Conservation (phyloP, 2,113 vertebrate species). For the Psephotus haematonotus region DNA sequence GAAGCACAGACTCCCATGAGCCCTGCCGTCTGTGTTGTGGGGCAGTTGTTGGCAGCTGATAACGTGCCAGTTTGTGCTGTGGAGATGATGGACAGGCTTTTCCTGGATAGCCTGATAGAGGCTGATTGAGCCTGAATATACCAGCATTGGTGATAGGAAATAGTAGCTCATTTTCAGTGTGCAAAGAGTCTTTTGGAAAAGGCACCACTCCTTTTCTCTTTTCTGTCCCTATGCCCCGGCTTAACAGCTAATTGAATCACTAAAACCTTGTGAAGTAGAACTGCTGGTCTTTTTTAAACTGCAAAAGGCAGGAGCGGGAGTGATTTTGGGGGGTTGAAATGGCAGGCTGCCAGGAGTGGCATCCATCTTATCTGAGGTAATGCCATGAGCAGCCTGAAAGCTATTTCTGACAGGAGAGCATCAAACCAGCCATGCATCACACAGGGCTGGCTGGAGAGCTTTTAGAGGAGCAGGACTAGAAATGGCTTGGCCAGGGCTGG, state of each 20-base stretch:
- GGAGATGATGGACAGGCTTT: background rate
- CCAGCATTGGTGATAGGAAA: background rate
- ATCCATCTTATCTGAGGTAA: background rate
- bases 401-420: background rate
- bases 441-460: background rate
- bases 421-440: background rate
- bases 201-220: background rate
- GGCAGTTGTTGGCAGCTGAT: background rate
- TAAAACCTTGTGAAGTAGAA: background rate
- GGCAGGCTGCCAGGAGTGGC: background rate
- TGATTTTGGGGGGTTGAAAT: background rate
- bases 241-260: background rate
- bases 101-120: background rate
- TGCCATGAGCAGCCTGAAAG: background rate
- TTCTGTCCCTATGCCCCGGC: background rate
- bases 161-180: background rate
- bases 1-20: background rate
- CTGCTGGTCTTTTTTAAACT: background rate
- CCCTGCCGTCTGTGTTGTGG: background rate
- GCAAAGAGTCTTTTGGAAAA: background rate
- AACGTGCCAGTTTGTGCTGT: background rate
- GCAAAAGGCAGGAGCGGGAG: rapidly evolving
- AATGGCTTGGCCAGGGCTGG: rapidly evolving
- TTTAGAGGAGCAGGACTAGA: background rate
- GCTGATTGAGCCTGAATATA: background rate